phyloP scores from a whole-genome alignment of 2,113 vertebrate genomes.

The Zonotrichia leucophrys region DNA sequence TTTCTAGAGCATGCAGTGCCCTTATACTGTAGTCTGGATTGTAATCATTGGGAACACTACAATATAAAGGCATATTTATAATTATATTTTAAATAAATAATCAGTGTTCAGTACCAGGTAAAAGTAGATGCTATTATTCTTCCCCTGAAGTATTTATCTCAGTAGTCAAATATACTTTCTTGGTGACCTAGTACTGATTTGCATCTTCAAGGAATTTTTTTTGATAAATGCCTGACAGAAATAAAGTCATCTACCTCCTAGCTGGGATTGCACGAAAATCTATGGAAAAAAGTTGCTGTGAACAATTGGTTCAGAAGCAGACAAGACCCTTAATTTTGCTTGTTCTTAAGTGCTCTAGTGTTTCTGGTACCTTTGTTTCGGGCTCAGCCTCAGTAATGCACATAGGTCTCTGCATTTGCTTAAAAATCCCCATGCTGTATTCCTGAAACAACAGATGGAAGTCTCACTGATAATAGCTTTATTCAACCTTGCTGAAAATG shows the following conservation, averaged over 20 bases:
- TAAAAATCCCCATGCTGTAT: background rate
- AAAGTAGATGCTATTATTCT: background rate
- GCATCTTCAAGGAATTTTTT: background rate
- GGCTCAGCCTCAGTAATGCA: background rate
- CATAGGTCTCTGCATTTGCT: background rate
- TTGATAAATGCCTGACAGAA: background rate
- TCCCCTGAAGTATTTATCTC: background rate
- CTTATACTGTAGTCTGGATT: background rate
- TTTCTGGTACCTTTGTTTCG: conserved; percentile 17
- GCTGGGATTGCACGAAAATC: background rate
- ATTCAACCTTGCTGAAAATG: conserved; percentile 54
- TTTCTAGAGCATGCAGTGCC: background rate
- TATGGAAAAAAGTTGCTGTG: background rate
- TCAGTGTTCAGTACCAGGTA: background rate
- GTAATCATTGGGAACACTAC: background rate
- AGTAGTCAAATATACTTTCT: background rate
- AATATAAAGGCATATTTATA: background rate
- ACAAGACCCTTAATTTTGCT: background rate
- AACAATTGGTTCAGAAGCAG: background rate
- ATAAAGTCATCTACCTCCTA: background rate
- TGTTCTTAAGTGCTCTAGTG: background rate
- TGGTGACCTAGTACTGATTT: background rate
- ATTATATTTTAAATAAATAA: background rate
- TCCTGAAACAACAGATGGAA: conserved; percentile 19
- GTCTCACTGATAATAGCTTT: conserved; percentile 29